phyloP scores from a whole-genome alignment of 1,140 invertebrate genomes.

The Pachypsylla venusta region DNA sequence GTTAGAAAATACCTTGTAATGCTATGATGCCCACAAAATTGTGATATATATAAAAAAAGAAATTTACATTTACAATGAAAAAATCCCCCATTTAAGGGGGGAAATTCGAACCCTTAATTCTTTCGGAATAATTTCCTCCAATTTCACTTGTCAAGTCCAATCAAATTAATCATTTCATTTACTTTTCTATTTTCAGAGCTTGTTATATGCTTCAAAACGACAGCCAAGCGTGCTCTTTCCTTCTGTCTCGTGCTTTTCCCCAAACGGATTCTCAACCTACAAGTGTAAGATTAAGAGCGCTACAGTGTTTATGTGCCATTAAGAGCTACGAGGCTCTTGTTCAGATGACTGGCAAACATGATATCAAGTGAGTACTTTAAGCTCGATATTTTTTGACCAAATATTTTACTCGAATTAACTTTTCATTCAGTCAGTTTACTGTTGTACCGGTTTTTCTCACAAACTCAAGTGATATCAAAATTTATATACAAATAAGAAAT shows the following conservation, averaged over 20 bases:
- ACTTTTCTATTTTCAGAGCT: conserved; percentile 26
- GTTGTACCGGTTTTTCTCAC: too few relatives aligned
- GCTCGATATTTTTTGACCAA: neutral
- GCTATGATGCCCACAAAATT: too few relatives aligned
- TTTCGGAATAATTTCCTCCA: neutral
- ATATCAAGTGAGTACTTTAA: conserved; percentile 24
- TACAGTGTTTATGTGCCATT: conserved; percentile 29
- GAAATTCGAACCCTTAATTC: too few relatives aligned
- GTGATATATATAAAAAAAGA: too few relatives aligned
- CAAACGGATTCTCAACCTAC: conserved; percentile 13
- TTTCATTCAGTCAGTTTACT: too few relatives aligned
- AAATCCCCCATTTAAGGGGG: too few relatives aligned
- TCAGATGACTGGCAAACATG: conserved; percentile 26
- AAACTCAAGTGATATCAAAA: too few relatives aligned
- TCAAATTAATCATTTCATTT: neutral
- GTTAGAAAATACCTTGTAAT: too few relatives aligned
- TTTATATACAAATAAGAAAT: too few relatives aligned
- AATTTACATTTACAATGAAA: too few relatives aligned
- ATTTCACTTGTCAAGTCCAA: neutral
- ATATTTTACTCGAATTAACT: too few relatives aligned
- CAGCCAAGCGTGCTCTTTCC: conserved; percentile 14
- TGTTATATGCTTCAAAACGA: conserved; percentile 31
- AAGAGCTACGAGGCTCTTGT: conserved; percentile 26
- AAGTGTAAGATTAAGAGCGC: conserved; percentile 29
- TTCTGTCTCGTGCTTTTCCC: conserved; percentile 24